phyloP scores from a whole-genome alignment of 2,797 vertebrate genomes.

The Tangara arthus region DNA sequence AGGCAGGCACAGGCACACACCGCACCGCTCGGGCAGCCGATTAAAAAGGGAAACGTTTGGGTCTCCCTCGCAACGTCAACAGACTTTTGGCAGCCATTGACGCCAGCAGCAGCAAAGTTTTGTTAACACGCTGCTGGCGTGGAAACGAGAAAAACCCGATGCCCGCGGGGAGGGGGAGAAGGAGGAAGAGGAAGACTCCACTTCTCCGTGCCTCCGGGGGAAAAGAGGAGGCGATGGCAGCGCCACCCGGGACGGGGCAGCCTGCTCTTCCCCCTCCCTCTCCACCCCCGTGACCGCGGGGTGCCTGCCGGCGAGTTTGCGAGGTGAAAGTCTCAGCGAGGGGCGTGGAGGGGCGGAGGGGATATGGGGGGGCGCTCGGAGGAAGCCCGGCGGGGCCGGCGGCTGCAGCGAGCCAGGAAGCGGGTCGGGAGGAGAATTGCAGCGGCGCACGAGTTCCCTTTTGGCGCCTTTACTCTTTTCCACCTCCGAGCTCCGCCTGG shows the following conservation, averaged over 20 bases:
- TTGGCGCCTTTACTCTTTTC: conserved; percentile 76
- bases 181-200: not conserved
- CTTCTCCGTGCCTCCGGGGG: not conserved
- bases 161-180: not conserved
- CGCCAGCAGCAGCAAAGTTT: conserved; percentile 61
- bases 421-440: conserved; percentile 17
- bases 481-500: conserved; percentile 73
- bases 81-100: conserved; percentile 61
- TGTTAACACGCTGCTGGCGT: conserved; percentile 50
- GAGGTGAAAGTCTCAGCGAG: not conserved
- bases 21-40: not conserved
- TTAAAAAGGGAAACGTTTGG: conserved; percentile 43
- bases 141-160: conserved; percentile 52
- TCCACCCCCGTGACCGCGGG: not conserved
- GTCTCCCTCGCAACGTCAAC: conserved; percentile 64
- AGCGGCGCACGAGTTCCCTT: conserved; percentile 55
- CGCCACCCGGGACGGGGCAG: not conserved
- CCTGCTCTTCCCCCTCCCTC: not conserved
- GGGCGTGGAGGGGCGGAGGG: not conserved
- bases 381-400: not conserved
- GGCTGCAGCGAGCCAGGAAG: conserved; percentile 31
- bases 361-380: not conserved
- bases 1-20: not conserved
- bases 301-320: not conserved
- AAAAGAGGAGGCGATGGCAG: not conserved